A percentile compares a stretch with the other conserved stretches of the same genome.
Conservation (phyloP, 2,797 vertebrate genomes). For the Xyrichtys novacula region DNA sequence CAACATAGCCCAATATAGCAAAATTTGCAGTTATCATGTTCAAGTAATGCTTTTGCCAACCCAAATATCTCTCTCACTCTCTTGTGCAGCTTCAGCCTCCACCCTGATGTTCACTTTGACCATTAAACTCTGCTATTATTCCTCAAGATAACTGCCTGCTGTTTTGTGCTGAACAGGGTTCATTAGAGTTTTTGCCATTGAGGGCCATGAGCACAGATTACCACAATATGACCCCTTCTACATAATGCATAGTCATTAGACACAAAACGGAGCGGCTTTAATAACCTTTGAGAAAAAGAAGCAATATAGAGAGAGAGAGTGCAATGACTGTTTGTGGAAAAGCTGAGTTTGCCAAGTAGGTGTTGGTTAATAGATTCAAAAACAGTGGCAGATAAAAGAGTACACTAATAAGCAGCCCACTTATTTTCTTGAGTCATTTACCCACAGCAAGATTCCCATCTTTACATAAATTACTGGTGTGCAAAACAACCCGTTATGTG, state of each 20-base stretch:
- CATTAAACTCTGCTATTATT: too few species aligned
- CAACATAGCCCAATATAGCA: too few species aligned
- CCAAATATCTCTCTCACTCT: background rate
- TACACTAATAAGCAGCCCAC: slow-evolving; percentile 28
- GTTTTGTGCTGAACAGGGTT: background rate
- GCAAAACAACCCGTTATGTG: slow-evolving; percentile 43
- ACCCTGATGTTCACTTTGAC: background rate
- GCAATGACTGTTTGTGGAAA: slow-evolving; percentile 18
- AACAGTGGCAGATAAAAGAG: slow-evolving; percentile 32
- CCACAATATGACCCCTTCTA: background rate
- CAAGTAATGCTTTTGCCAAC: background rate
- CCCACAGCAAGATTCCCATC: slow-evolving; percentile 17
- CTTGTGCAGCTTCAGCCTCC: background rate
- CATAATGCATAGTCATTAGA: background rate
- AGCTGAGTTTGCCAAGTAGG: slow-evolving; percentile 26
- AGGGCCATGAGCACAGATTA: background rate
- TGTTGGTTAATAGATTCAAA: slow-evolving; percentile 25
- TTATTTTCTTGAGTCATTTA: slow-evolving; percentile 21
- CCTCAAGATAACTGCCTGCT: background rate
- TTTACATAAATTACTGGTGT: slow-evolving; percentile 45
- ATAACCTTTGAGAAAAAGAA: background rate
- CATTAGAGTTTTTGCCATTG: background rate
- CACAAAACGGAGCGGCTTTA: slow-evolving; percentile 2
- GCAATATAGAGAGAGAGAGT: slow-evolving; percentile 21
- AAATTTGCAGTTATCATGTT: background rate